A percentile compares a stretch with the other conserved stretches of the same genome.
Evolutionary conservation across 2,113 vertebrate genomes (phyloP).

Genomic region (Butorides virescens): DNA sequence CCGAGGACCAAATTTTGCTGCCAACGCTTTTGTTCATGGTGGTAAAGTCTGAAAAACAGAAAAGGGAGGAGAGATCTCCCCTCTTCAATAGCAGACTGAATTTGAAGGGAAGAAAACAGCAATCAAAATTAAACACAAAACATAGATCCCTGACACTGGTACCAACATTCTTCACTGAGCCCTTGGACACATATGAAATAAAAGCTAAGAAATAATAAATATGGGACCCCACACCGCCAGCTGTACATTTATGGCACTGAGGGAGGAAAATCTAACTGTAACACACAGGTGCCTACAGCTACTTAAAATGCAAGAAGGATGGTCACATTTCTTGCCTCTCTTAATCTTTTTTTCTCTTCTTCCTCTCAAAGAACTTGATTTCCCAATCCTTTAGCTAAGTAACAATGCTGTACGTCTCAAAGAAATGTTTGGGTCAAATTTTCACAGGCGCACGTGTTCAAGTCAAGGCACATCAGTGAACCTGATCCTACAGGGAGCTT

Average conservation of each 20-base stretch:
- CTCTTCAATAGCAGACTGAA: neutral
- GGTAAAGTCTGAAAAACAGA: neutral
- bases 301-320: neutral
- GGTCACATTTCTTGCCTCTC: neutral
- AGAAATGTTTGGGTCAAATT: neutral
- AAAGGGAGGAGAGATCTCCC: neutral
- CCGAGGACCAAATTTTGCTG: neutral
- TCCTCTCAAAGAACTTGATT: neutral
- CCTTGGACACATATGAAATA: neutral
- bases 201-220: neutral
- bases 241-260: rapidly evolving
- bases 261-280: neutral
- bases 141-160: neutral
- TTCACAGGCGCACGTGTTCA: rapidly evolving
- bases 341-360: neutral
- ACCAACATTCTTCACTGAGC: neutral
- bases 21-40: neutral
- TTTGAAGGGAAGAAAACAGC: neutral
- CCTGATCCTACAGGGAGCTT: neutral
- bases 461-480: neutral
- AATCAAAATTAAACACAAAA: neutral
- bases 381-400: neutral
- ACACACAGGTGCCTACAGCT: neutral
- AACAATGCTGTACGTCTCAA: neutral
- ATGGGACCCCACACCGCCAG: neutral